Evolutionary conservation across 2,888 invertebrate species (phyloP).

Genomic region (Autographa pulchrina): DNA sequence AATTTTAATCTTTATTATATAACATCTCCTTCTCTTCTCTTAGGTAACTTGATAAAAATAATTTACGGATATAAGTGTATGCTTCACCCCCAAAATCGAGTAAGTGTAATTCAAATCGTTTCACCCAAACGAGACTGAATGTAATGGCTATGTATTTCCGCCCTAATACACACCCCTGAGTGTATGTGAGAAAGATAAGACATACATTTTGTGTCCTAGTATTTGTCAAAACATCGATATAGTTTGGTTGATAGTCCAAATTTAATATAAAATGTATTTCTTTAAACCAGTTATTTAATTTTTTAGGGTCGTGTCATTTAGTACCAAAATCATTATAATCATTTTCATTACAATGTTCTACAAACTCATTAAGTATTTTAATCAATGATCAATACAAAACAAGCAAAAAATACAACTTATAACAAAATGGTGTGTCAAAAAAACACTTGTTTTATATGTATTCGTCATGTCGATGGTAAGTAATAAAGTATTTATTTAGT

Average conservation of each 20-base stretch:
- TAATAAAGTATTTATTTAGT: no score
- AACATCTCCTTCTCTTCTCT: no score
- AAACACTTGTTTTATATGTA: no score
- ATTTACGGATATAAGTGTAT: background rate
- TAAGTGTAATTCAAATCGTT: slow-evolving; percentile 29
- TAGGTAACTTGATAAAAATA: background rate
- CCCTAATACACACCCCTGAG: slow-evolving; percentile 17
- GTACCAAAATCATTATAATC: background rate
- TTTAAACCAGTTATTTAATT: background rate
- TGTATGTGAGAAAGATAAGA: background rate
- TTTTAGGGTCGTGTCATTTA: background rate
- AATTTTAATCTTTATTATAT: no score
- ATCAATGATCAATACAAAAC: background rate
- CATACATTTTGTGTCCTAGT: slow-evolving; percentile 6
- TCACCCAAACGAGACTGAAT: slow-evolving; percentile 15
- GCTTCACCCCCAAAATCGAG: slow-evolving; percentile 22
- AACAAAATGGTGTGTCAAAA: no score
- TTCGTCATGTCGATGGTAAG: background rate
- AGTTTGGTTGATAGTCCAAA: background rate
- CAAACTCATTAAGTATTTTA: background rate
- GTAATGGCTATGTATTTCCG: slow-evolving; percentile 20
- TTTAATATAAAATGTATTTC: no score
- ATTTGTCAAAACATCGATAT: background rate
- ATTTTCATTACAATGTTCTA: no score
- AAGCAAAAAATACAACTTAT: no score